Conservation (phyloP, 2,797 vertebrate genomes). For the Columba guinea region DNA sequence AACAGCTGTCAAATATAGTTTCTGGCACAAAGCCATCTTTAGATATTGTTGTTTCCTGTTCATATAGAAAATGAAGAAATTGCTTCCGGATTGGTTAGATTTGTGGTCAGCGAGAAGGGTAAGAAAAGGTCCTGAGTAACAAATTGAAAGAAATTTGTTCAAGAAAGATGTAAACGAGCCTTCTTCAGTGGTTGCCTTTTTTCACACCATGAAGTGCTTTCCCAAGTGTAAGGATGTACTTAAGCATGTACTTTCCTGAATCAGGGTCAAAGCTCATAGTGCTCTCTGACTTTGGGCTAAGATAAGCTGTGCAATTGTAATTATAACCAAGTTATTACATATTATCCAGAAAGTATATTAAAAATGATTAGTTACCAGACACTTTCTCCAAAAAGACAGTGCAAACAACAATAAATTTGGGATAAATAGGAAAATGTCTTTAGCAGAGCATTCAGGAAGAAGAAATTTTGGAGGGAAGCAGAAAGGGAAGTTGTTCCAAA, state of each 20-base stretch:
- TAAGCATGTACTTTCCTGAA: background rate
- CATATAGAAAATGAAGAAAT: background rate
- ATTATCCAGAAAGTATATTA: background rate
- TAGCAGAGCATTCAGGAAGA: background rate
- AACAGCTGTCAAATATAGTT: slow-evolving; percentile 49
- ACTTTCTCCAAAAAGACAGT: background rate
- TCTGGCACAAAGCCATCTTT: slow-evolving; percentile 19
- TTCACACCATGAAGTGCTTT: background rate
- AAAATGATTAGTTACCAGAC: background rate
- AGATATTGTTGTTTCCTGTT: background rate
- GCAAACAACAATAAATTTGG: background rate
- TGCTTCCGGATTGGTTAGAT: background rate
- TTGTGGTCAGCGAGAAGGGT: background rate
- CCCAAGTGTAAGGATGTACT: background rate
- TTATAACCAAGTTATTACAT: background rate
- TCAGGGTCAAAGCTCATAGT: background rate
- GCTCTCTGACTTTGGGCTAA: background rate
- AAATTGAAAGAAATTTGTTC: background rate
- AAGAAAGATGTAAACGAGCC: background rate
- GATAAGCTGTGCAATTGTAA: background rate
- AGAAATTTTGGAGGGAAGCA: background rate
- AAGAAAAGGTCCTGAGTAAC: background rate
- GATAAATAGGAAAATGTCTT: background rate
- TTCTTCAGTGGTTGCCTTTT: background rate
- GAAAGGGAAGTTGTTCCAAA: background rate